A percentile compares a stretch with the other conserved stretches of the same genome.
Conservation (phyloP, 2,797 vertebrate genomes). For the Pipistrellus kuhlii region DNA sequence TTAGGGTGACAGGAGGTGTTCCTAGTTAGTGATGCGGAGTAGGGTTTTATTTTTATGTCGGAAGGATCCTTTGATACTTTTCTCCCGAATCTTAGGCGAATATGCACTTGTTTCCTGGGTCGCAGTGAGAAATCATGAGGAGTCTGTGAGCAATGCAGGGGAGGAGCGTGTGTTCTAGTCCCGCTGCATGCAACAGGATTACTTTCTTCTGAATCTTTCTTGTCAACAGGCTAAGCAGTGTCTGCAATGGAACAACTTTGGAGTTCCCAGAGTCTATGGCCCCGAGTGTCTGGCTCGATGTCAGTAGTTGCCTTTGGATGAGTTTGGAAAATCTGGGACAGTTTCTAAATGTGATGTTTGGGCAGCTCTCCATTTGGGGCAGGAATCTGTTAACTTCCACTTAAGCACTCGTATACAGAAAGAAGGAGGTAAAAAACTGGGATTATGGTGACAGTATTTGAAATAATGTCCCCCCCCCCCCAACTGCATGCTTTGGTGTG, state of each 20-base stretch:
- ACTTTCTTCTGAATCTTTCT: not conserved
- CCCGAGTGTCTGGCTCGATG: not conserved
- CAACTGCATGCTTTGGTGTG: slow-evolving; percentile 78
- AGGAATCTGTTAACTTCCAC: slow-evolving; percentile 25
- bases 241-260: not conserved
- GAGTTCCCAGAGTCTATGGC: not conserved
- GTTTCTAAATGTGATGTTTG: not conserved
- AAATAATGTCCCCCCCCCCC: not conserved
- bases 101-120: not conserved
- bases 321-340: slow-evolving; percentile 52
- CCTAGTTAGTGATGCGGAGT: not conserved
- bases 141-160: not conserved
- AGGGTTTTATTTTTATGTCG: slow-evolving; percentile 8
- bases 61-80: slow-evolving; percentile 23
- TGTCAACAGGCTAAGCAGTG: not conserved
- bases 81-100: not conserved
- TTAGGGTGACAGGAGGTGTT: not conserved
- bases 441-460: slow-evolving; percentile 40
- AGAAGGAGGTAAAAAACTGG: slow-evolving; percentile 2
- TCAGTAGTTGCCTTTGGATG: slow-evolving; percentile 49
- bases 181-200: not conserved
- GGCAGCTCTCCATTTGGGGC: not conserved
- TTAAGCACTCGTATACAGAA: not conserved
- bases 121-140: not conserved
- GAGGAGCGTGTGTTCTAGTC: not conserved